Evolutionary conservation across 2,888 invertebrate species (phyloP).

Genomic region (Escarpia spicata): DNA sequence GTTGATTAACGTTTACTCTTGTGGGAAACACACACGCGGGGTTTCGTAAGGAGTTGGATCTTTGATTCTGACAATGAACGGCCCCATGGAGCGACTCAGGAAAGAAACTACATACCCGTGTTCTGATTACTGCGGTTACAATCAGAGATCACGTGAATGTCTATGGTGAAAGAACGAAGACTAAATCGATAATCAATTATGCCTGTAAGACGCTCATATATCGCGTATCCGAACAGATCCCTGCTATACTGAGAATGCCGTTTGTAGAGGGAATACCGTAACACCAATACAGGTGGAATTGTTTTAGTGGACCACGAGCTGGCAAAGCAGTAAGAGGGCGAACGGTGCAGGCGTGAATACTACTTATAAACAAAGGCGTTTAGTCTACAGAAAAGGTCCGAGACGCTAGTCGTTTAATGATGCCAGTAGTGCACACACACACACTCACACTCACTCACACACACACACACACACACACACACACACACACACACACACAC

Average conservation of each 20-base stretch:
- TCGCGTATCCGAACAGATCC: not conserved
- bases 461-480: too few relatives aligned
- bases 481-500: too few relatives aligned
- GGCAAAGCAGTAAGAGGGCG: not conserved
- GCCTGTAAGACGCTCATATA: not conserved
- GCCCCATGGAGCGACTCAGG: not conserved
- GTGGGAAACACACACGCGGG: too few relatives aligned
- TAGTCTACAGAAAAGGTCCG: not conserved
- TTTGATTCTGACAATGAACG: not conserved
- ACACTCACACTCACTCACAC: too few relatives aligned
- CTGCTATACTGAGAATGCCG: not conserved
- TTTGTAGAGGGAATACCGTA: not conserved
- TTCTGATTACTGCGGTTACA: not conserved
- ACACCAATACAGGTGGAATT: not conserved
- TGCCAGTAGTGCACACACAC: not conserved
- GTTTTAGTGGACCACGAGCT: not conserved
- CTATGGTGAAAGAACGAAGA: not conserved
- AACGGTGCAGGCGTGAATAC: not conserved
- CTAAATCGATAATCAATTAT: not conserved
- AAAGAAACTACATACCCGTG: not conserved
- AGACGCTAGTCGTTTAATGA: not conserved
- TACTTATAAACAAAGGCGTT: not conserved
- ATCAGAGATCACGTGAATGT: not conserved
- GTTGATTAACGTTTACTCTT: too few relatives aligned
- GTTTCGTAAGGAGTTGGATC: too few relatives aligned